phyloP scores from a whole-genome alignment of 2,113 vertebrate genomes.

The Misgurnus anguillicaudatus region DNA sequence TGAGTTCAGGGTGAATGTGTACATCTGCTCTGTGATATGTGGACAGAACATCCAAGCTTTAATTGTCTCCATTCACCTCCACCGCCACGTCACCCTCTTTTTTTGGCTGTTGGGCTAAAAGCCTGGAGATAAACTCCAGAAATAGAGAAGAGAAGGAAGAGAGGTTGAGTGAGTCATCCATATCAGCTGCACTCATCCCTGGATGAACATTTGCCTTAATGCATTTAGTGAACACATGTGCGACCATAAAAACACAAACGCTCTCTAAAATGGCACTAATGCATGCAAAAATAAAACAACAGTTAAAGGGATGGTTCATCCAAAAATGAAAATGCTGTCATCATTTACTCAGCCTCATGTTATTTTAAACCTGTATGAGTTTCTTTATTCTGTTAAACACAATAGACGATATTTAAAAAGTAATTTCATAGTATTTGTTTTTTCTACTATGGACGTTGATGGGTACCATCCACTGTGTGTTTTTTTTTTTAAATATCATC shows the following conservation, averaged over 20 bases:
- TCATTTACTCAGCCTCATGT: too few relatives aligned
- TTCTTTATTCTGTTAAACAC: too few relatives aligned
- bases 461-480: too few relatives aligned
- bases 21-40: slow-evolving; percentile 1
- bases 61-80: slow-evolving; percentile 27
- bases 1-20: slow-evolving; percentile 26
- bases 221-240: slow-evolving; percentile 35
- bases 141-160: slow-evolving; percentile 62
- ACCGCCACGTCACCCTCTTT: slow-evolving; percentile 30
- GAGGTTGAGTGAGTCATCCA: slow-evolving; percentile 64
- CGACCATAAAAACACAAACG: background rate
- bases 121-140: slow-evolving; percentile 66
- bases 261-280: background rate
- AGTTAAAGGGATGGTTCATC: too few relatives aligned
- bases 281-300: background rate
- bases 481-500: too few relatives aligned
- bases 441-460: too few relatives aligned
- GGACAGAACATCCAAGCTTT: slow-evolving; percentile 22
- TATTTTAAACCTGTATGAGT: too few relatives aligned
- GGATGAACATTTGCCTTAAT: slow-evolving; percentile 37
- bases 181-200: slow-evolving; percentile 51
- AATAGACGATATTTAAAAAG: too few relatives aligned
- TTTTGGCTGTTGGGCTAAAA: slow-evolving; percentile 59
- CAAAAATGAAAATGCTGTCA: too few relatives aligned
- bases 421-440: too few relatives aligned